A percentile compares a stretch with the other conserved stretches of the same genome.
Conservation (phyloP, 92 coral and sea anemone species). For the Phenganax marumi region DNA sequence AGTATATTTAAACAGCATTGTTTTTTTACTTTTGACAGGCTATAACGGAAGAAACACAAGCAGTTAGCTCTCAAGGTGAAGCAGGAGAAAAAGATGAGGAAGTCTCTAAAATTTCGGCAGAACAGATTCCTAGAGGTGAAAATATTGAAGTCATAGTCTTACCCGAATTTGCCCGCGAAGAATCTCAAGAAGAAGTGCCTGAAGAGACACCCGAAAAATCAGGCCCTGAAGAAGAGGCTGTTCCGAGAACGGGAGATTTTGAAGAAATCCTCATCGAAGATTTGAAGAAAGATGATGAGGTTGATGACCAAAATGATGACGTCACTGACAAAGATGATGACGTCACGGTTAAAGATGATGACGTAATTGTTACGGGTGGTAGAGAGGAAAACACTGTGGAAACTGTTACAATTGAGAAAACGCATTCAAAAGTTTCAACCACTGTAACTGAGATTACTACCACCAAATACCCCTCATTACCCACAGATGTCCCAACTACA, state of each 20-base stretch:
- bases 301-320: slow-evolving; percentile 1
- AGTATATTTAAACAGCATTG: no score
- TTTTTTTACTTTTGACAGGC: no score
- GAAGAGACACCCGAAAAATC: neutral
- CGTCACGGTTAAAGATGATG: neutral
- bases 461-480: neutral
- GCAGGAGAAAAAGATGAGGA: neutral
- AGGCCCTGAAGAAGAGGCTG: neutral
- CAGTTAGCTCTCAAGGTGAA: neutral
- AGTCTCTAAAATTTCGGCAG: neutral
- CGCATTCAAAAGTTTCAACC: slow-evolving; percentile 30
- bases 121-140: neutral
- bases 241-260: neutral
- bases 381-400: slow-evolving; percentile 23
- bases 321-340: neutral
- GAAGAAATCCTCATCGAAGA: neutral
- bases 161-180: neutral
- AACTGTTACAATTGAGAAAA: slow-evolving; percentile 35
- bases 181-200: neutral
- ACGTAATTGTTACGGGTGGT: neutral
- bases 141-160: neutral
- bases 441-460: slow-evolving; percentile 32
- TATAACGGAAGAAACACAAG: neutral
- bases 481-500: neutral
- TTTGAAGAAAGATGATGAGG: slow-evolving; percentile 9